phyloP scores from a whole-genome alignment of 2,113 vertebrate species.

The Emydura subglobosa region DNA sequence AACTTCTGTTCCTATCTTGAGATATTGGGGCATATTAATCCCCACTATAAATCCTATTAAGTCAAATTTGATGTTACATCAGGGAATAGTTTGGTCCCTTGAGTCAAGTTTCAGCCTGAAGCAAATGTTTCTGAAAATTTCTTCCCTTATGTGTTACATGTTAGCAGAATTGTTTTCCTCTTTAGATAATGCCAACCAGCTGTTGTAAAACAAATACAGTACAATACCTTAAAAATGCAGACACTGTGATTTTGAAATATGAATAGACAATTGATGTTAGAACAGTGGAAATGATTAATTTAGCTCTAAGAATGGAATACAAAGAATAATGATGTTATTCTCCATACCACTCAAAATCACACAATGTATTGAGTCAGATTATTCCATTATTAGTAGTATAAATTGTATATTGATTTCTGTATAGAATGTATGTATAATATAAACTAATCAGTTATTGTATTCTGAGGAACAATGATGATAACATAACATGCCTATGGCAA shows the following conservation, averaged over 20 bases:
- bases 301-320: conserved; percentile 30
- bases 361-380: conserved; percentile 24
- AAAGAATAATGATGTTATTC: conserved; percentile 20
- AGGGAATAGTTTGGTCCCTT: conserved; percentile 12
- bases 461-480: conserved; percentile 39
- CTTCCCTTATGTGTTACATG: conserved; percentile 35
- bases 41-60: conserved; percentile 10
- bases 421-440: conserved; percentile 7
- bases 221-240: conserved; percentile 32
- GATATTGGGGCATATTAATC: conserved; percentile 10
- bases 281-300: conserved; percentile 52
- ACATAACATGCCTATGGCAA: neutral
- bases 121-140: conserved; percentile 49
- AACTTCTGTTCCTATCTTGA: conserved; percentile 26
- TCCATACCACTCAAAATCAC: conserved; percentile 31
- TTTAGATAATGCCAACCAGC: conserved; percentile 42
- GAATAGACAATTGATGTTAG: conserved; percentile 25
- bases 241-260: conserved; percentile 52
- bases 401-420: conserved; percentile 17
- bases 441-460: conserved; percentile 29
- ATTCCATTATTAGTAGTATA: conserved; percentile 45
- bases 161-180: conserved; percentile 42
- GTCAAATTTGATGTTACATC: neutral
- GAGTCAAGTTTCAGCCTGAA: conserved; percentile 44
- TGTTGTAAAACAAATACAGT: conserved; percentile 47